These are phyloP conservation scores for Lerista edwardsae DNA, from an alignment of 2,797 vertebrate genomes.

Conservation along the genomic window DNA sequence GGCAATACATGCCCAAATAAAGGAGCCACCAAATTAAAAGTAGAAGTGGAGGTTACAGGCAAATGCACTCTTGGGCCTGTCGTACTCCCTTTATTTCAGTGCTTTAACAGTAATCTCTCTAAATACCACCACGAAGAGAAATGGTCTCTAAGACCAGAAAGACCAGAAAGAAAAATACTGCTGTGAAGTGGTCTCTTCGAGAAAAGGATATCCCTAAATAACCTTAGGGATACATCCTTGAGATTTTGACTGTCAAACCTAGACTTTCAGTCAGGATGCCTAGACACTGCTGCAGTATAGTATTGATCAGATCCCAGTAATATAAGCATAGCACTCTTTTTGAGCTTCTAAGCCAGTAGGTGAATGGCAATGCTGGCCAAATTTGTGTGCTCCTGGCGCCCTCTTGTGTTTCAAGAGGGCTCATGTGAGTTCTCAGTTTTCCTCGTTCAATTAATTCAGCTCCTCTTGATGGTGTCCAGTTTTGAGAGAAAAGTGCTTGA, in stretches of 20 bases:
- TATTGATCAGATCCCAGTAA: neutral
- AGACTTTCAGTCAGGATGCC: neutral
- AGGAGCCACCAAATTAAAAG: neutral
- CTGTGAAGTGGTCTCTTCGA: no score
- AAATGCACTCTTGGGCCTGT: neutral
- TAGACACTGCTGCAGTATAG: neutral
- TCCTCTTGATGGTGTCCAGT: neutral
- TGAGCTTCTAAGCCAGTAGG: neutral
- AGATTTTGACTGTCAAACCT: neutral
- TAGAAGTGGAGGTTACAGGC: neutral
- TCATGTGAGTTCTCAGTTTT: neutral
- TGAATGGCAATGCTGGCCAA: no score
- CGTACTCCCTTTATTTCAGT: neutral
- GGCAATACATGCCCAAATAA: neutral
- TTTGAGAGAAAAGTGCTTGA: neutral
- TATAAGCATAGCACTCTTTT: neutral
- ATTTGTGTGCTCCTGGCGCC: neutral
- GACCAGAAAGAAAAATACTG: no score
- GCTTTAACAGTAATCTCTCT: neutral
- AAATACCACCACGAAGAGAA: neutral
- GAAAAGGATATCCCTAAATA: no score
- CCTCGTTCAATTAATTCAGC: neutral
- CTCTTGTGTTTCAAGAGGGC: conserved; percentile 4
- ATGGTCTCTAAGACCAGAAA: no score
- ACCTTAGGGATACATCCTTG: neutral